These are phyloP conservation scores for Junco hyemalis DNA, from an alignment of 2,113 vertebrate genomes.

Conservation along the genomic window DNA sequence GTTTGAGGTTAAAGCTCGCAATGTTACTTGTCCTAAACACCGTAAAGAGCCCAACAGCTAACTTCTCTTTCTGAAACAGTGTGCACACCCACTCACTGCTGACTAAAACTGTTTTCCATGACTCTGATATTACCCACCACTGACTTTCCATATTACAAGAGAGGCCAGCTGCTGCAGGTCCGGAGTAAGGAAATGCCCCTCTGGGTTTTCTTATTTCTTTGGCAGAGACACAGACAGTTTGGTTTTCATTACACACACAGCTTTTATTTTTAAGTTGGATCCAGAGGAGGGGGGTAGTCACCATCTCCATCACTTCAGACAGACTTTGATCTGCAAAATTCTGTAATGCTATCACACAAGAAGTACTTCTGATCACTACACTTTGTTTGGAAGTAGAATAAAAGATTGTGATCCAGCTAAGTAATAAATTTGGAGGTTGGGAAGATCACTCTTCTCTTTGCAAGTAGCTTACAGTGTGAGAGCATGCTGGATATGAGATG, in stretches of 20 bases:
- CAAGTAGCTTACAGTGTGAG: not conserved
- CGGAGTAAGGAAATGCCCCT: conserved; percentile 16
- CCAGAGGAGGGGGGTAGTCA: not conserved
- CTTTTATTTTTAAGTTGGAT: not conserved
- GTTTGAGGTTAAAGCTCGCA: not conserved
- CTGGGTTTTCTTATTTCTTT: not conserved
- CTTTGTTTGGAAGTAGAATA: not conserved
- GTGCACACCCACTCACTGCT: not conserved
- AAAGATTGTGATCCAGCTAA: not conserved
- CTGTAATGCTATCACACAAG: not conserved
- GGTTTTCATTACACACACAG: not conserved
- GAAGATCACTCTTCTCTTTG: not conserved
- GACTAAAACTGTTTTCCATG: not conserved
- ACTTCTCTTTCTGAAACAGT: not conserved
- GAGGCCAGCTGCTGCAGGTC: not conserved
- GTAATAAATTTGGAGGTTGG: not conserved
- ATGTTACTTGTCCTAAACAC: not conserved
- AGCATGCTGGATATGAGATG: not conserved
- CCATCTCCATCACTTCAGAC: not conserved
- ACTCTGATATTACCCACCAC: not conserved
- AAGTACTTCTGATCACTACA: not conserved
- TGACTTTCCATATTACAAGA: not conserved
- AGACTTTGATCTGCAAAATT: not conserved
- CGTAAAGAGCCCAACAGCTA: not conserved
- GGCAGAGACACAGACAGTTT: not conserved